A percentile compares a stretch with the other conserved stretches of the same genome.
phyloP scores from a whole-genome alignment of 2,797 vertebrate species.

The Rhabdophis nuchalis region DNA sequence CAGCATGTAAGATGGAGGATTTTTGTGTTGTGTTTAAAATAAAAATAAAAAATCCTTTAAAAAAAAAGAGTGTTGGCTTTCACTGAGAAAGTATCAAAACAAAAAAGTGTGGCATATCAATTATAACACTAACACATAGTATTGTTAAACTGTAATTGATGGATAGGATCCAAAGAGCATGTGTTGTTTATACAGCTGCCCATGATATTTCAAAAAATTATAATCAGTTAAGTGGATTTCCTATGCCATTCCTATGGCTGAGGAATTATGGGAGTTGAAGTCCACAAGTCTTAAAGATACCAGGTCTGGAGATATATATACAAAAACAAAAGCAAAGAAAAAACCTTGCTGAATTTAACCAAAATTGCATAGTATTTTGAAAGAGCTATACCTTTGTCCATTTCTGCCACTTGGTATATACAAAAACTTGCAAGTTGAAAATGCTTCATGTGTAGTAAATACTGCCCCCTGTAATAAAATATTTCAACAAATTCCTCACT shows the following conservation, averaged over 20 bases:
- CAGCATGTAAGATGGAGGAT: no score
- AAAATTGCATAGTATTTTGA: background rate
- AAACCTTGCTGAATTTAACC: background rate
- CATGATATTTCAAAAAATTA: background rate
- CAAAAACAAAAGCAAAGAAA: background rate
- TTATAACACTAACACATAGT: background rate
- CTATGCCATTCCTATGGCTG: background rate
- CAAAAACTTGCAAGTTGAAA: slow-evolving; percentile 72
- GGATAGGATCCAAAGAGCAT: background rate
- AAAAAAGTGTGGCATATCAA: background rate
- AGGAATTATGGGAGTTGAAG: background rate
- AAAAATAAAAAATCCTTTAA: no score
- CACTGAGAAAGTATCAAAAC: background rate
- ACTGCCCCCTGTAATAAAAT: slow-evolving; percentile 71
- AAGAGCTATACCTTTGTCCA: slow-evolving; percentile 69
- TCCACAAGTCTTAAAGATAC: background rate
- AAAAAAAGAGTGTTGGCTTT: background rate
- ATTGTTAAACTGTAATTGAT: background rate
- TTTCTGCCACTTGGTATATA: slow-evolving; percentile 72
- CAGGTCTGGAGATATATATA: background rate
- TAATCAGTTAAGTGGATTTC: background rate
- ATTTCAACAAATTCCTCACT: slow-evolving; percentile 19
- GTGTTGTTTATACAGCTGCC: background rate
- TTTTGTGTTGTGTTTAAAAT: no score
- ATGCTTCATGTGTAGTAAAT: slow-evolving; percentile 71